Evolutionary conservation across 2,888 invertebrate species (phyloP), one percentile per base, ranked within the genome.

Genomic region (Hetaerina titia): DNA sequence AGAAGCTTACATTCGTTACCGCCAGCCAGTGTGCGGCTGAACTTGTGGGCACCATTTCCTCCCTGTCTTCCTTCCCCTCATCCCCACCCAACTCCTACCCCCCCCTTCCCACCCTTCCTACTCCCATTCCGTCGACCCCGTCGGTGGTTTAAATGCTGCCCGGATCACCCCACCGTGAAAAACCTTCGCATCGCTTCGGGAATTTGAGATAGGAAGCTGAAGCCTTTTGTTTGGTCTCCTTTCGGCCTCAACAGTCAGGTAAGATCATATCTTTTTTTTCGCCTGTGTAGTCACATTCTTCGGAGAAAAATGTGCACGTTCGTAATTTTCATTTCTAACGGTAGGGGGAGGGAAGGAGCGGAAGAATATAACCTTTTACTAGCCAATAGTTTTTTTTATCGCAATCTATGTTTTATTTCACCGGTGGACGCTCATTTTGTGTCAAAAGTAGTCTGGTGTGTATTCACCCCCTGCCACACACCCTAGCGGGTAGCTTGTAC

Each of bases 1-100:
- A 81, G 81, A 31, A 81, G 81, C 81, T 81, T 81, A 81, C 81
- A 81, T 81, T 81, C 81, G 81, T 81, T 81, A 60, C 25, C 81
- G 25, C 25, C 31, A 9, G 81, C 25, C 81, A 13, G 81, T 9
- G 81, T 81, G 81, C 31, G 81, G 81, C 81, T 31, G 22, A 58
- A 58, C 7, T 89, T 89, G 89, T 17, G 58, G 58, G 22, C 58
- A 31, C 17, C 88, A 56, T 88, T 9, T 45, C 57, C 57, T 88
- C 19, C 19, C 88, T 87, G 13, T 22, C 89, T 56, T 22, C 9
- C 89, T 22, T 22, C 19, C n/a, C 56, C n/a, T 22, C 11, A 2
- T 15, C 56, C 56, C 64, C 22, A 15, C 64, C 5, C 22, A 15
- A 64, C 22, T 22, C 22, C 56, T 22, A 11, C 22, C 19, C 22